Base-by-base conservation (phyloP, 2,113 vertebrate genomes). In the Fukomys damarensis region DNA sequence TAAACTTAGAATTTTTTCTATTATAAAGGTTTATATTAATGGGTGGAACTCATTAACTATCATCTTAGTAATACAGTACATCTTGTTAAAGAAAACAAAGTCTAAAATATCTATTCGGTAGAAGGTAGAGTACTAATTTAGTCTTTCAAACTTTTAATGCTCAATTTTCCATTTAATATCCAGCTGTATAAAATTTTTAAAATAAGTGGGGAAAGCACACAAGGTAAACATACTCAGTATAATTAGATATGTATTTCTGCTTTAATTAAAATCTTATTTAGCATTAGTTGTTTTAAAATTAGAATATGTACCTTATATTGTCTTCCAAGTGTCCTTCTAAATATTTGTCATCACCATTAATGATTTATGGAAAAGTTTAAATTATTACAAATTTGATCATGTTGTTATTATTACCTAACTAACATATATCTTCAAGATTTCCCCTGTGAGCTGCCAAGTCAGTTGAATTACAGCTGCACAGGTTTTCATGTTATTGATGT, bases 401-500 rank as follows among this genome's bases (percentile, higher is more conserved):
- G 52, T 66, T 59, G 70, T 91, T 32, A 30, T 81, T 89, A 77
- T 96, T 94, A 91, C 89, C 84, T 88, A 94, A 77, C 58, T 74
- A 68, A 61, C 26, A 1, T 84, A 9, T 38, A 16, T 93, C 94
- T 96, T 93, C 49, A 81, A 82, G 65, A 89, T 41, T 95, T 95
- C 65, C 87, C 26, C 61, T 94, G 5, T 52, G 82, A 79, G 43
- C 65, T 95, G 92, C 92, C 97, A 96, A 90, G 86, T 82, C 72
- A 70, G 28, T 93, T 96, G 89, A 96, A 63, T 96, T 92, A 93
- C 35, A 95, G n/a, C 77, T 81, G 38, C 43, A 96, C 84, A 96
- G 16, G 7, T 84, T 89, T 96, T 92, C 95, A 35, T 86, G 77
- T 68, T 59, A 77, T 94, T 86, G 63, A 97, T 94, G 80, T 95